Percentiles rank a stretch among this genome's conserved stretches.
phyloP scores from a whole-genome alignment of 1,140 invertebrate species.

The Phthorimaea operculella region DNA sequence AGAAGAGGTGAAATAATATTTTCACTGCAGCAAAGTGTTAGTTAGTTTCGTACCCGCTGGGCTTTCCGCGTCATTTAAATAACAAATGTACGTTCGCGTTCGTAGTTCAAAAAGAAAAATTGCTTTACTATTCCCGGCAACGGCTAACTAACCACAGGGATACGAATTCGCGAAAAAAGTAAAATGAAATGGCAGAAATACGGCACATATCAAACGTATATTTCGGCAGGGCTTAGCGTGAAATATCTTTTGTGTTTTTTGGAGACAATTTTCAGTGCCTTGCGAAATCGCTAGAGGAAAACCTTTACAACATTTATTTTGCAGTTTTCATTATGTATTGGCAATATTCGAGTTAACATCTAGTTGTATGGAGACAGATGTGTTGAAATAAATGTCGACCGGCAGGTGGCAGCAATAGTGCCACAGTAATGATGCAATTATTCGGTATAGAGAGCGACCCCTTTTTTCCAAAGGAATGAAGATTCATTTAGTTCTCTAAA shows the following conservation, averaged over 20 bases:
- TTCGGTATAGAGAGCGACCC: too few relatives aligned
- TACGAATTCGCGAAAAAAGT: slow-evolving; percentile 10
- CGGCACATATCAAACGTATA: slow-evolving; percentile 9
- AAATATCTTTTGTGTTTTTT: background rate
- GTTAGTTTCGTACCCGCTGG: slow-evolving; percentile 11
- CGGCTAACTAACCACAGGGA: background rate
- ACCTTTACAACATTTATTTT: too few relatives aligned
- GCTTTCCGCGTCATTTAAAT: slow-evolving; percentile 31
- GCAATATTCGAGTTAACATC: too few relatives aligned
- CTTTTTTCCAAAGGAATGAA: too few relatives aligned
- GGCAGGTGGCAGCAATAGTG: too few relatives aligned
- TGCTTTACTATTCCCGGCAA: slow-evolving; percentile 14
- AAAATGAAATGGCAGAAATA: slow-evolving; percentile 17
- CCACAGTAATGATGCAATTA: too few relatives aligned
- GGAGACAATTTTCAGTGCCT: too few relatives aligned
- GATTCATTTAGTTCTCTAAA: too few relatives aligned
- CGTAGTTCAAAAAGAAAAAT: slow-evolving; percentile 21
- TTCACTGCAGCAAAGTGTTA: background rate
- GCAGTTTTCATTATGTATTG: too few relatives aligned
- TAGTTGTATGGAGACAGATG: too few relatives aligned
- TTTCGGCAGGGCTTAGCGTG: background rate
- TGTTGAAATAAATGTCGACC: too few relatives aligned
- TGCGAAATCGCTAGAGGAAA: too few relatives aligned
- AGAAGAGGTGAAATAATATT: background rate
- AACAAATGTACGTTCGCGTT: slow-evolving; percentile 19